Evolutionary conservation across 2,888 invertebrate genomes (phyloP).

Genomic region (Agrilus cyanescens): DNA sequence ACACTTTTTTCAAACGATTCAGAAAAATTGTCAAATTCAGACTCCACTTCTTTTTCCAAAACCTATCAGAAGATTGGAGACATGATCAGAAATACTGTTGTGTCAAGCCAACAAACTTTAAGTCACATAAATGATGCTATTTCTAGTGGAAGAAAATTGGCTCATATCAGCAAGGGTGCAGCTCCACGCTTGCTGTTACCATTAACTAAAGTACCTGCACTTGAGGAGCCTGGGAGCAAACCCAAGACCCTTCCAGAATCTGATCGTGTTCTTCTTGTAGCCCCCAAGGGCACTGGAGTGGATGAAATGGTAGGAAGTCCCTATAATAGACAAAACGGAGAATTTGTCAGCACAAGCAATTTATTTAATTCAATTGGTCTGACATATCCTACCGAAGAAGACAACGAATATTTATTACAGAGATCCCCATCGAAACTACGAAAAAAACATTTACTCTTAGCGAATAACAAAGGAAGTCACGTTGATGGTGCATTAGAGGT

Average conservation of each 20-base stretch:
- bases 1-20: not conserved
- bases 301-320: not conserved
- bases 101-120: conserved; percentile 29
- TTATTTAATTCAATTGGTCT: no score
- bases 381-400: no score
- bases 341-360: no score
- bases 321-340: no score
- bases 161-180: conserved; percentile 20
- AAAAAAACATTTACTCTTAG: no score
- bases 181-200: conserved; percentile 25
- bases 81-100: conserved; percentile 27
- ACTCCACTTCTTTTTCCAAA: not conserved
- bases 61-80: conserved; percentile 24
- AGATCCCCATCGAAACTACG: no score
- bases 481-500: conserved; percentile 9
- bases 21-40: no score
- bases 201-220: conserved; percentile 17
- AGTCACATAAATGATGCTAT: conserved; percentile 27
- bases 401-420: no score
- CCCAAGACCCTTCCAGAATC: not conserved
- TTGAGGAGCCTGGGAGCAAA: conserved; percentile 3
- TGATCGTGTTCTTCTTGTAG: conserved; percentile 14
- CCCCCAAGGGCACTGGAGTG: conserved; percentile 7
- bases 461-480: not conserved
- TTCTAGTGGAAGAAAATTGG: conserved; percentile 26